Base-by-base conservation (phyloP, 2,797 vertebrate genomes). In the Siniperca scherzeri region DNA sequence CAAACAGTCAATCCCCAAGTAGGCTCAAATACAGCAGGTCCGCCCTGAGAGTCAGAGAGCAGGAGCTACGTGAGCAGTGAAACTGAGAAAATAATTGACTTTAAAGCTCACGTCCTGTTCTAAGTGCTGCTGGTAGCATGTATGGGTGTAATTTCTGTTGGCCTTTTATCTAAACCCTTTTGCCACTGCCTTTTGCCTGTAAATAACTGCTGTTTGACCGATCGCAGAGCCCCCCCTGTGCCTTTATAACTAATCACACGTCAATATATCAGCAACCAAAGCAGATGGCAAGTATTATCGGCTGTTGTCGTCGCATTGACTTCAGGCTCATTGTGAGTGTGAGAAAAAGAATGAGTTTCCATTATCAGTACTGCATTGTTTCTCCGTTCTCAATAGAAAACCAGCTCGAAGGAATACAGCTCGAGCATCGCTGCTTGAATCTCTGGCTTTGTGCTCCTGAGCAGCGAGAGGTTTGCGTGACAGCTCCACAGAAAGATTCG, bases 401-500 rank as follows among this genome's bases (percentile, higher is more conserved):
- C 9, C 4, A 2, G 38, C 7, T 70, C 42, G 30, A 59, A 61
- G 55, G 70, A 82, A 78, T 59, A 38, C 67, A 83, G 64, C 62
- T 3, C 1, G 13, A 38, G 61, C 38, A 7, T 71, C 21, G 10
- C 9, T 13, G n/a, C 21, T 16, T 44, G 36, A 36, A 53, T 67
- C 62, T 40, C 22, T 42, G 62, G 64, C 65, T 79, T 83, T 79
- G 74, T 83, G 73, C 55, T 71, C 13, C 42, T 33, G 81, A 86
- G 59, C 71, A 27, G 72, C 1, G 70, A 74, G 73, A 56, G 7
- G 2, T 81, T 67, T 89, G 74, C 86, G 19, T 62, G 82, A 83
- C 78, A 61, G 82, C 27, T 19, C 33, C 38, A 12, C 40, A 48
- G 74, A 77, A 36, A 69, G 68, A 69, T 21, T 60, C 0, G 3